A percentile compares a stretch with the other conserved stretches of the same genome.
Evolutionary conservation across 2,888 invertebrate species (phyloP).

Genomic region (Deroplatys truncata): DNA sequence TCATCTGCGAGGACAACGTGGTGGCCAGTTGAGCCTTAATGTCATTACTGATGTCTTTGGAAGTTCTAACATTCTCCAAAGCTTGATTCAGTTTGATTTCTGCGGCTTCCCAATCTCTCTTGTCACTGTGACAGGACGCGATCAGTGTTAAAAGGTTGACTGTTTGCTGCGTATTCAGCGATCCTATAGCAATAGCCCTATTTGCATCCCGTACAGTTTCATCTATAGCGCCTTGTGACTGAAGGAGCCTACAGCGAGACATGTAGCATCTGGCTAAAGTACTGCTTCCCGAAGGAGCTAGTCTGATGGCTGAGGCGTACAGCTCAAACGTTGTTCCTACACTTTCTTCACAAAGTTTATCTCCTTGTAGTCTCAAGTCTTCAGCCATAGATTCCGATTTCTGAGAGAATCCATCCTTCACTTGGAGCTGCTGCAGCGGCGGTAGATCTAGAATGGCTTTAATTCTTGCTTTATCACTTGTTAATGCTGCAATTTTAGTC

Average conservation of each 20-base stretch:
- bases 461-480: not conserved
- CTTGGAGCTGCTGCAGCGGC: not conserved
- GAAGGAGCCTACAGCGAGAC: not conserved
- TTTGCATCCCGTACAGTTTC: not conserved
- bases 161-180: not conserved
- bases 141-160: not conserved
- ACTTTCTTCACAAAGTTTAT: not conserved
- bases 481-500: not conserved
- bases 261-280: not conserved
- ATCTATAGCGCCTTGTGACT: not conserved
- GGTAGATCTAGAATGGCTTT: constrained; percentile 2
- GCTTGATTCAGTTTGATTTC: not conserved
- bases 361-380: not conserved
- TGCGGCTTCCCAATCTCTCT: not conserved
- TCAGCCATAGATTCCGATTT: constrained; percentile 3
- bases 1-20: not conserved
- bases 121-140: not conserved
- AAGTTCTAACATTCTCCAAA: not conserved
- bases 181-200: not conserved
- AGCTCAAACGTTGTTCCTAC: not conserved
- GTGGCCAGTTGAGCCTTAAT: not conserved
- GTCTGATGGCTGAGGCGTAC: constrained; percentile 2
- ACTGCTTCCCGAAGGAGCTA: not conserved
- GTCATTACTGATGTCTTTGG: not conserved
- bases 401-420: not conserved